phyloP scores from a whole-genome alignment of 2,888 invertebrate genomes.

The Melipona beecheii region DNA sequence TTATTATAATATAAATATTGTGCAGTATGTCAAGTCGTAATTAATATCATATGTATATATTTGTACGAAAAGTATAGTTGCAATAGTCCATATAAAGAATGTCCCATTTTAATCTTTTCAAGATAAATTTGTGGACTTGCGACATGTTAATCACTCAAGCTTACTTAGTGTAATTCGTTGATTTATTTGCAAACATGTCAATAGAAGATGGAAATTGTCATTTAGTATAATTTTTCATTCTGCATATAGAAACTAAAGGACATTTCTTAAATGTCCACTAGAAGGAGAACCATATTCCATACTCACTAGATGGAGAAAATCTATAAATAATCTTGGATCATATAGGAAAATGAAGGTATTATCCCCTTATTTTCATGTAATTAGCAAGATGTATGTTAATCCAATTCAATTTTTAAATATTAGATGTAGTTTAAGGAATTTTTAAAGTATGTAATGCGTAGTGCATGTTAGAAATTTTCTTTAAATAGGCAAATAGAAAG shows the following conservation, averaged over 20 bases:
- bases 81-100: not conserved
- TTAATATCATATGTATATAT: conserved; percentile 8
- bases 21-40: not conserved
- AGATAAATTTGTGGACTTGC: not conserved
- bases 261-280: no score
- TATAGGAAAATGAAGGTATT: no score
- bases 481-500: conserved; percentile 10
- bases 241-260: no score
- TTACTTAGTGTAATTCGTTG: no score
- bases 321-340: no score
- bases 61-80: conserved; percentile 24
- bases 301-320: no score
- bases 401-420: not conserved
- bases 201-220: no score
- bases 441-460: conserved; percentile 11
- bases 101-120: not conserved
- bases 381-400: not conserved
- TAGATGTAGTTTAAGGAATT: conserved; percentile 1
- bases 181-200: no score
- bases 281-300: no score
- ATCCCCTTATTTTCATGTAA: not conserved
- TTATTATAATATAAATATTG: conserved; percentile 25
- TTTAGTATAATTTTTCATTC: no score
- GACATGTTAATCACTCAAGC: not conserved
- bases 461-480: not conserved